Evolutionary conservation across 2,888 invertebrate species (phyloP).

Genomic region (Campoplex capitator): DNA sequence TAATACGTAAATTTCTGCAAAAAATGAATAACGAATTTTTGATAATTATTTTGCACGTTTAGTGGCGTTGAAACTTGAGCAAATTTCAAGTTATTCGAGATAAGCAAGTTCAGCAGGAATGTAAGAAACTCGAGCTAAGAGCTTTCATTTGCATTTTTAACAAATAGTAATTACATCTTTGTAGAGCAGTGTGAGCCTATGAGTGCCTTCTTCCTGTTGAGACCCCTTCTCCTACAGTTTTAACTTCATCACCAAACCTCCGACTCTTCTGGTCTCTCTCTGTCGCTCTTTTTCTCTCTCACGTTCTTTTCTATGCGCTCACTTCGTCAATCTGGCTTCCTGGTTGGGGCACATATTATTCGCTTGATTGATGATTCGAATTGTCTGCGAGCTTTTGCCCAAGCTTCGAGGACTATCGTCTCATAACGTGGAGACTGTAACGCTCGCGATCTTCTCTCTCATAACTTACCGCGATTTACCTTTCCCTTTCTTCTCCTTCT

Average conservation of each 20-base stretch:
- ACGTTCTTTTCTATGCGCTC: constrained; percentile 71
- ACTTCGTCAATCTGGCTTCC: constrained; percentile 80
- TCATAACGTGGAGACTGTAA: constrained; percentile 66
- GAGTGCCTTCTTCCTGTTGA: constrained; percentile 82
- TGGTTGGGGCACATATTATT: constrained; percentile 81
- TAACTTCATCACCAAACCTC: constrained; percentile 66
- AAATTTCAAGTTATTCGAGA: neutral
- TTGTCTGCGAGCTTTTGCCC: constrained; percentile 71
- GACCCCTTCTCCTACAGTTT: constrained; percentile 70
- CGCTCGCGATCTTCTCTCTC: constrained; percentile 64
- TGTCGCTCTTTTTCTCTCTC: constrained; percentile 50
- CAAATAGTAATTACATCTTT: constrained; percentile 56
- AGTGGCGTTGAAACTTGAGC: neutral
- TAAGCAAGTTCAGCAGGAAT: neutral
- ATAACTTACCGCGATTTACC: constrained; percentile 19
- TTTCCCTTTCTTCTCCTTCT: constrained; percentile 23
- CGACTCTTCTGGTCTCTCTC: constrained; percentile 47
- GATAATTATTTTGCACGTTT: neutral
- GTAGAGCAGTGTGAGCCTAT: constrained; percentile 76
- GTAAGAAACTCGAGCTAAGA: constrained; percentile 1
- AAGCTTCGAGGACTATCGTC: constrained; percentile 71
- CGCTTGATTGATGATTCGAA: constrained; percentile 80
- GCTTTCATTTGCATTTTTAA: constrained; percentile 52
- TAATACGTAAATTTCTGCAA: neutral
- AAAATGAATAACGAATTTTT: neutral